Conservation (phyloP, 2,888 invertebrate genomes). For the Scaptomyza reducta region DNA sequence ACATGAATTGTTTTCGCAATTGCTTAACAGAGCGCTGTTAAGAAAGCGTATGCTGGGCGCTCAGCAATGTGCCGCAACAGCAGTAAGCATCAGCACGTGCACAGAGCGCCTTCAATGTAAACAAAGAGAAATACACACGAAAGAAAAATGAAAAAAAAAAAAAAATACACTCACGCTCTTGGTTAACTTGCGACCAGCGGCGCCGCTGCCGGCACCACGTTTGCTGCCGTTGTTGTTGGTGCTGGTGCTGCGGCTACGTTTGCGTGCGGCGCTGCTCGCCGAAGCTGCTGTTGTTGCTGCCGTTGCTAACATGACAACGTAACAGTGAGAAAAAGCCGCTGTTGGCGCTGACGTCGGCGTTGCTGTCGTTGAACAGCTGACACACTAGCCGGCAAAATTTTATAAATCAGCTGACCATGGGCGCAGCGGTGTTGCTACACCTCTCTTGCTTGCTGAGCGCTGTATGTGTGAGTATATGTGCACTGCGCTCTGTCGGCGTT, state of each 20-base stretch:
- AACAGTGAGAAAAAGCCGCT: constrained; percentile 40
- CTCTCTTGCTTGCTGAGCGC: constrained; percentile 19
- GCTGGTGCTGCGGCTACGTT: constrained; percentile 73
- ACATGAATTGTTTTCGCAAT: constrained; percentile 32
- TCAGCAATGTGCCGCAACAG: constrained; percentile 46
- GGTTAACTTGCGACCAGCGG: constrained; percentile 69
- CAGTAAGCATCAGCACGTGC: constrained; percentile 59
- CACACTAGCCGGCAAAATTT: constrained; percentile 75
- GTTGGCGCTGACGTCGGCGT: constrained; percentile 25
- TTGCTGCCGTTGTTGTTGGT: constrained; percentile 61
- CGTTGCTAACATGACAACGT: constrained; percentile 77
- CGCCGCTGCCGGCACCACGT: constrained; percentile 62
- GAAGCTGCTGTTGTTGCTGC: constrained; percentile 57
- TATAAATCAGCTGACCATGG: constrained; percentile 75
- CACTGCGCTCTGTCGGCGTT: constrained; percentile 37
- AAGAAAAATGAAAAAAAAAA: constrained; percentile 27
- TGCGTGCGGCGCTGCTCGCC: constrained; percentile 59
- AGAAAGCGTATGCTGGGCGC: constrained; percentile 56
- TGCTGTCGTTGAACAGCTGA: constrained; percentile 67
- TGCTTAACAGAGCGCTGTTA: constrained; percentile 58
- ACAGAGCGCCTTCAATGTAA: constrained; percentile 58
- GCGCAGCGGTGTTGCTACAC: constrained; percentile 32
- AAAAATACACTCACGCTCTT: constrained; percentile 71
- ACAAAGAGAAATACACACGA: constrained; percentile 58
- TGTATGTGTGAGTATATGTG: constrained; percentile 1